These are phyloP conservation scores for Ictalurus furcatus DNA, from an alignment of 2,113 vertebrate genomes.

Conservation along the genomic window DNA sequence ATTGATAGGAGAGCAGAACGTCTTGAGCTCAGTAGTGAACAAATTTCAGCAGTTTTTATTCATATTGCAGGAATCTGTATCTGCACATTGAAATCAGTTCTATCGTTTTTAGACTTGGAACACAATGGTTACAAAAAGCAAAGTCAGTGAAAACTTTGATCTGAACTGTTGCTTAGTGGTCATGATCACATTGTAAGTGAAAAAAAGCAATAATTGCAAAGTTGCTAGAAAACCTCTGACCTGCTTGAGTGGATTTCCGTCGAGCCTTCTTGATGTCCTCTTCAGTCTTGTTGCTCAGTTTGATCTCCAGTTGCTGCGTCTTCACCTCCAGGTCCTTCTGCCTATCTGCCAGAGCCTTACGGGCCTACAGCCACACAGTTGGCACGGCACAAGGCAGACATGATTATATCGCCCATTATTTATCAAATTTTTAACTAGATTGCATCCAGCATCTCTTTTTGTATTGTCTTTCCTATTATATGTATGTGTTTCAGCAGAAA, in stretches of 20 bases:
- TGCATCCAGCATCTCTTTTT: not conserved
- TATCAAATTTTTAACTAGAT: not conserved
- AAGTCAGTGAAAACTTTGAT: not conserved
- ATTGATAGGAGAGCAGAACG: not conserved
- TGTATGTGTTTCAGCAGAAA: not conserved
- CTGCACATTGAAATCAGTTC: not conserved
- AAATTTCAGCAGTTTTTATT: not conserved
- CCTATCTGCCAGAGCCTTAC: conserved; percentile 90
- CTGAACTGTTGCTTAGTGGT: not conserved
- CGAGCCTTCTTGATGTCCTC: conserved; percentile 98
- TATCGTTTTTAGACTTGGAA: not conserved
- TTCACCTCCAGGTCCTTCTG: conserved; percentile 98
- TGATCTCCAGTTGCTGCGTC: conserved; percentile 96
- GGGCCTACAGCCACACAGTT: conserved; percentile 73
- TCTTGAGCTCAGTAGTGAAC: not conserved
- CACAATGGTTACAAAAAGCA: not conserved
- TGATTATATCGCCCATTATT: not conserved
- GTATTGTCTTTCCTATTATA: not conserved
- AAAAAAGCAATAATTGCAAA: not conserved
- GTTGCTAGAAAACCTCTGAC: conserved; percentile 67
- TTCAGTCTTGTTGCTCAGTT: conserved; percentile 95
- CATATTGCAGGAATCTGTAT: not conserved
- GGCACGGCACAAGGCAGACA: not conserved
- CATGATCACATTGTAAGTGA: not conserved
- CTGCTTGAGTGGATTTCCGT: conserved; percentile 97